Base-by-base conservation (phyloP, 2,113 vertebrate species). In the Calypte anna region DNA sequence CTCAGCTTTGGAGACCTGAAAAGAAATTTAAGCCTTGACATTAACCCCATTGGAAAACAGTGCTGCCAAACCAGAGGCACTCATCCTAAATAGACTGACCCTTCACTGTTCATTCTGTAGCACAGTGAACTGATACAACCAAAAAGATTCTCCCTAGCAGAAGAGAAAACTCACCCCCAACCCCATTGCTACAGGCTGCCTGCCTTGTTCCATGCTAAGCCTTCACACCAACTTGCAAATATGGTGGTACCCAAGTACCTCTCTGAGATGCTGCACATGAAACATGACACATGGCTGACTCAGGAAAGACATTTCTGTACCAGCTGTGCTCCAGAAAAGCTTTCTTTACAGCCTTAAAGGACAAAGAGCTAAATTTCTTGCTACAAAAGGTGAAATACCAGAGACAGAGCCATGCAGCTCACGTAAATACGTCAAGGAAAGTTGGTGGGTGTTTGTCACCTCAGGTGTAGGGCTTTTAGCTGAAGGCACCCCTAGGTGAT, bases 201-300 rank as follows among this genome's bases (percentile, higher is more conserved):
- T 73, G 16, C 15, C 23, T 54, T 7, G 22, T 16, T 27, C 27
- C 55, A 2, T 0, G 0, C 33, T 31, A 68, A 55, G 22, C 63
- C 68, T 12, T 54, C 80, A 19, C 76, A 46, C 30, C 44, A 38
- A 0, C 25, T 4, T 3, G 16, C 14, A 59, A 57, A 77, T 6
- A 5, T 0, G 0, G 28, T 0, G 0, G 28, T 6, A 43, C 69
- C 36, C 33, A 24, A 8, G 28, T 1, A 43, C 64, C 51, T n/a
- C 43, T 62, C 40, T 1, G 28, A 62, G 66, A 23, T 57, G 18
- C 19, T 54, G 28, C 6, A 33, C 61, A 23, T 9, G 13, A 61
- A 24, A 70, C 4, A 25, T 13, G 12, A 43, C 28, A 59, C 64
- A 31, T 23, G 28, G 58, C 54, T 46, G 36, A 17, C 66, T n/a